Base-by-base conservation (phyloP, 2,888 invertebrate species). In the Eremobia ochroleuca region DNA sequence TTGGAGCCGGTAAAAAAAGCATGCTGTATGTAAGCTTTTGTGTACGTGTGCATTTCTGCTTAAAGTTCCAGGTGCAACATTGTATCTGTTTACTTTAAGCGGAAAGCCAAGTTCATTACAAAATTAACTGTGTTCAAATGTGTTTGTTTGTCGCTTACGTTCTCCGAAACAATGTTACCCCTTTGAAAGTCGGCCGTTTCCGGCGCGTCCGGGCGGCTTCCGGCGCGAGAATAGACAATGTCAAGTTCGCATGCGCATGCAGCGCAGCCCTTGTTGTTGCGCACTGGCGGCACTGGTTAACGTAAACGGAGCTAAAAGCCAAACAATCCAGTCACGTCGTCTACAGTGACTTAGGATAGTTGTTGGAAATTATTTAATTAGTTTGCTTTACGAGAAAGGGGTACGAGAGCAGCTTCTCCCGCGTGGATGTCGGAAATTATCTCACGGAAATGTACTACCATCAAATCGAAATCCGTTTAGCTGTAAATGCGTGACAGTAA, bases 151-250 rank as follows among this genome's bases (percentile, higher is more conserved):
- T 88, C 86, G 85, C 73, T 84, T 82, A 86, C 87, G 89, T 96
- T 96, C 95, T 92, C 85, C 91, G 96, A 95, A 95, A 94, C 95
- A 94, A 90, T 93, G 94, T 95, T 91, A 94, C 93, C 94, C 95
- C 93, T 94, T 95, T 89, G 84, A 87, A 87, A 86, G 88, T 85
- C 87, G 87, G 86, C 89, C 89, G 90, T 92, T 91, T 95, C 95
- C 94, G 94, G 90, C 90, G 92, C 85, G 86, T 89, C 76, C 85
- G 88, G 81, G 80, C 83, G 76, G 91, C 89, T 93, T 94, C 94
- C 94, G 94, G 92, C 87, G 92, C 91, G 85, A 89, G 91, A 92
- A 92, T 92, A 94, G 93, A 93, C 95, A 94, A 95, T 95, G 96
- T 96, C 96, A 96, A 95, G 96, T 94, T 96, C 94, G 94, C 94